Evolutionary conservation across 23 tunicate species (phyloP), one percentile per base, ranked within the genome.

Genomic region (Phallusia fumigata): DNA sequence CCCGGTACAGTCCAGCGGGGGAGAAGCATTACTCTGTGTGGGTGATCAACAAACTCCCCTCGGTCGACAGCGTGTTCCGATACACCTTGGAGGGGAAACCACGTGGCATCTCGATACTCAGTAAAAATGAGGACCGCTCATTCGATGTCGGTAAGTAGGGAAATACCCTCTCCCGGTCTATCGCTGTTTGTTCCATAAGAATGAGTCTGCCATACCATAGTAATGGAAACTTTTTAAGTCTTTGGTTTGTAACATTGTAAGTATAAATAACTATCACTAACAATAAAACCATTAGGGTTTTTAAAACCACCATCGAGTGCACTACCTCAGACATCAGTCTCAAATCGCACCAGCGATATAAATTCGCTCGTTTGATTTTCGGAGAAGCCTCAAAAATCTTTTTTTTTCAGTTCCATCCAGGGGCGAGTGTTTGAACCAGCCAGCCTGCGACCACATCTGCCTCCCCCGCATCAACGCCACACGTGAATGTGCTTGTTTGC

Each of bases 81-180:
- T 95, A 95, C 75, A 73, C 80, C 0, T 26, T 90, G 79, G 73
- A 65, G 36, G 99, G 93, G 19, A 81, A 88, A 81, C 99, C 99
- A 73, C 77, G 99, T 24, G 92, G 92, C 19, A 80, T 95, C 45
- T 50, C 96, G 12, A 88, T 95, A 0, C 49, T 85, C 64, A 90
- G 93, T 58, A 77, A 87, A 31, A 75, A 95, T 40, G 96, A 92
- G 58, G 89, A 88, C 45, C 44, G 52, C 18, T 80, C 96, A 0
- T 34, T 73, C 34, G 89, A 82, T 44, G 53, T 5, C 19, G 77
- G 85, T 82, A 31, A 45, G 85, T 33, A 30, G 45, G 45, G 45
- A 16, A 19, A 3, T 40, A 40, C 47, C 47, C 47, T 40, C 5
- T 65, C 6, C 6, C 11, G 32, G 31, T 65, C 6, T 6, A 6